phyloP scores from a whole-genome alignment of 1,140 invertebrate species.

The Saccostrea echinata region DNA sequence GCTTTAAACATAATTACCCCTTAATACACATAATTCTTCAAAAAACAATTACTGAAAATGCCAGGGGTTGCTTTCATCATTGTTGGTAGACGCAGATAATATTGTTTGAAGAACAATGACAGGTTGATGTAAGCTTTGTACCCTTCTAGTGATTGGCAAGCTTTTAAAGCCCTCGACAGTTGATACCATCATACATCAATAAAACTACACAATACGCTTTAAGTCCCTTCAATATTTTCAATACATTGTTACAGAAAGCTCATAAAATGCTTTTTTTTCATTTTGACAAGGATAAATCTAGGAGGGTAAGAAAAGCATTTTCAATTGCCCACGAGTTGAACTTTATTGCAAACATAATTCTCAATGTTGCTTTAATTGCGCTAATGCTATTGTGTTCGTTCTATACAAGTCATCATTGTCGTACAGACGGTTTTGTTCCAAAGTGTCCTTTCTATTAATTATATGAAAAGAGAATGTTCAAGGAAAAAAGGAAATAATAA shows the following conservation, averaged over 20 bases:
- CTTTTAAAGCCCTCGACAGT: neutral
- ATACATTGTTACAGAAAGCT: constrained; percentile 11
- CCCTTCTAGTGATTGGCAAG: neutral
- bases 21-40: constrained; percentile 27
- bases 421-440: constrained; percentile 24
- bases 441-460: constrained; percentile 33
- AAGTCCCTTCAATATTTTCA: constrained; percentile 26
- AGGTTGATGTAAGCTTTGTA: constrained; percentile 29
- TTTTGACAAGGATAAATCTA: constrained; percentile 23
- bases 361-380: constrained; percentile 24
- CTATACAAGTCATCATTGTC: constrained; percentile 30
- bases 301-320: constrained; percentile 4
- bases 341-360: constrained; percentile 33
- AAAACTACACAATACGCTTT: neutral
- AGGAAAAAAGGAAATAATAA: constrained; percentile 35
- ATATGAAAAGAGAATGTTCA: constrained; percentile 34
- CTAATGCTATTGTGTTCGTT: constrained; percentile 37
- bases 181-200: constrained; percentile 21
- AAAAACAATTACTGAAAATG: constrained; percentile 32
- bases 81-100: neutral
- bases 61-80: constrained; percentile 15
- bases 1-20: constrained; percentile 11
- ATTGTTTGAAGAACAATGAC: constrained; percentile 12
- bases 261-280: neutral
- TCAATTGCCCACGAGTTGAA: constrained; percentile 36